Base-by-base conservation (phyloP, 1,140 invertebrate genomes). In the Cydia splendana region DNA sequence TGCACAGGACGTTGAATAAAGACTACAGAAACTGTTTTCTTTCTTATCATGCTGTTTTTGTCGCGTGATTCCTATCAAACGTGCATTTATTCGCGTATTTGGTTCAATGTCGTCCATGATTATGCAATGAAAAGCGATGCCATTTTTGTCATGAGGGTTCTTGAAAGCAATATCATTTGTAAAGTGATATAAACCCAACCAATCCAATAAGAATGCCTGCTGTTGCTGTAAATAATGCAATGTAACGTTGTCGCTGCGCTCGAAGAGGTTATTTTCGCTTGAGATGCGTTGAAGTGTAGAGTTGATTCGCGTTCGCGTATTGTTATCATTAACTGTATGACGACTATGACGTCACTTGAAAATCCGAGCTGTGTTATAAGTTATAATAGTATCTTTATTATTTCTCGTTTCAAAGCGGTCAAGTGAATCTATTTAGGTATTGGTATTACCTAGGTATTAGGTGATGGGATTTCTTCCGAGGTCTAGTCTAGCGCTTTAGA, bases 281-380 rank as follows among this genome's bases (percentile, higher is more conserved):
- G 30, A 18, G 15, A 71, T 65, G 6, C 24, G 53, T n/a, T 62
- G 51, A 9, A 15, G 1, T 9, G 53, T 57, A 18, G 45, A 45
- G 42, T 45, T 12, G 51, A 53, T n/a, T 62, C 9, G 57, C 20
- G 30, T 71, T 42, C n/a, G 67, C 34, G 67, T 42, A 20, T 71
- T 71, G 67, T 71, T 71, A 71, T 71, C 67, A 45, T 71, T 71
- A 71, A 4, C 30, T 84, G 83, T n/a, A 6, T 53, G 51, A n/a
- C 4, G 48, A 51, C 6, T 1, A 18, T 53, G 51, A 53, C n/a
- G 51, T 53, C 51, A 53, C n/a, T 53, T 53, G n/a, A 53, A 15
- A 53, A 2, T 53, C 2, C 51, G 15, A n/a, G 51, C n/a, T 53
- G 45, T 48, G 9, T 10, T 48, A 48, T 48, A n/a, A n/a, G n/a